Evolutionary conservation across 2,888 invertebrate species (phyloP), one percentile per base, ranked within the genome.

Genomic region (Hyalella azteca): DNA sequence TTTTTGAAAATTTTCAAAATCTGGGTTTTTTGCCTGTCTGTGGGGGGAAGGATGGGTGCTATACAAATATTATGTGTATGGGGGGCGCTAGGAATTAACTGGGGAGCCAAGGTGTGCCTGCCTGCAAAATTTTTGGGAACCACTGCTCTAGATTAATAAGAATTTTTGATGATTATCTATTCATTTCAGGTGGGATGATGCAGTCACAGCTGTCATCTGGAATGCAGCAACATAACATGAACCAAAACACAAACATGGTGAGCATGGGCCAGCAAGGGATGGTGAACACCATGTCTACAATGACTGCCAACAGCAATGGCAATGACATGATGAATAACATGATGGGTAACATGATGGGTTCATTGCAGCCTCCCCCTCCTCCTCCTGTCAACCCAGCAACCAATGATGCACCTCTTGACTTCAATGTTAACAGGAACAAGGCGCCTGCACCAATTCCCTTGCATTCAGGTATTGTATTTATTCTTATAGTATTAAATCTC

Each of bases 391-490:
- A 87, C 80, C 87, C 90, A n/a, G 90, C 90, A 1, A 89, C 91
- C 87, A 91, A 91, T 85, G 91, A 91, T 86, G 89, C 89, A 32
- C 91, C 92, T 0, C 87, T 92, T 73, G 91, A 92, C 86, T 92
- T 92, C 86, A 91, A 91, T 85, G 89, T 89, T 50, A 91, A 89
- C 85, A 91, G 91, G 86, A 90, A 90, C 87, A 91, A 90, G 86
- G 90, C 90, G 77, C 90, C 90, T 39, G 90, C 91, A 86, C 89
- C 91, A 26, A 87, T 90, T 11, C 87, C 88, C 78, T 54, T 75
- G 45, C 45, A 41, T 11, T 22, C 40, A 3, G 75, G 75, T 75
- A n/a, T n/a, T n/a, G n/a, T n/a, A n/a, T n/a, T n/a, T n/a, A n/a
- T n/a, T n/a, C n/a, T n/a, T n/a, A n/a, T n/a, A n/a, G n/a, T n/a